Base-by-base conservation (phyloP, 2,888 invertebrate species). In the Tupiocoris notatus region DNA sequence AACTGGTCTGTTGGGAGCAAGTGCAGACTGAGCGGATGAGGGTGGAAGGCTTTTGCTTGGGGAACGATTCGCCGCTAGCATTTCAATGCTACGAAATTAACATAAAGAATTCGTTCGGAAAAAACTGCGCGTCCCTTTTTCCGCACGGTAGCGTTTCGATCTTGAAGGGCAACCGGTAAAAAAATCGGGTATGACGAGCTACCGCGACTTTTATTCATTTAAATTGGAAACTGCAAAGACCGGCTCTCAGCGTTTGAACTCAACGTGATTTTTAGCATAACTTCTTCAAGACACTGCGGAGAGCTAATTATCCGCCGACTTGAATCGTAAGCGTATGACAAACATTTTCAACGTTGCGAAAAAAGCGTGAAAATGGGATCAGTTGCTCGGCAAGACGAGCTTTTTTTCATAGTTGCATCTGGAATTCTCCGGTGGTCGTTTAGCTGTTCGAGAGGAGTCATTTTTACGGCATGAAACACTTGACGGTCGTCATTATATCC, bases 61-160 rank as follows among this genome's bases (percentile, higher is more conserved):
- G 20, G n/a, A n/a, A 20, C 17, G 62, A 21, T 63, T 64, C 56
- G 75, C 71, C 56, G 56, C 66, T 73, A 64, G 66, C 67, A 68
- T 68, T 70, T 77, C 56, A 75, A 75, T 75, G 68, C 77, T 64
- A 9, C 1, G 1, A 54, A 59, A 78, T 78, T 78, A 78, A 76
- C 77, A 78, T 78, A 78, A 78, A 67, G 77, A 78, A 78, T 78
- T 78, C 77, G 75, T 77, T 77, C 66, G 75, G 66, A 63, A 64
- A 70, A 75, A 68, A 77, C 67, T 24, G 59, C 24, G n/a, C 65
- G 18, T 16, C 18, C 56, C 65, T 57, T 20, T 20, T 22, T 54
- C 21, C 23, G 25, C 74, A 57, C 17, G 24, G 24, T 25, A 57
- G 12, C 23, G 21, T 22, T 39, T 39, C n/a, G n/a, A n/a, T n/a